phyloP scores from a whole-genome alignment of 2,113 vertebrate genomes.

The Dasypus novemcinctus region DNA sequence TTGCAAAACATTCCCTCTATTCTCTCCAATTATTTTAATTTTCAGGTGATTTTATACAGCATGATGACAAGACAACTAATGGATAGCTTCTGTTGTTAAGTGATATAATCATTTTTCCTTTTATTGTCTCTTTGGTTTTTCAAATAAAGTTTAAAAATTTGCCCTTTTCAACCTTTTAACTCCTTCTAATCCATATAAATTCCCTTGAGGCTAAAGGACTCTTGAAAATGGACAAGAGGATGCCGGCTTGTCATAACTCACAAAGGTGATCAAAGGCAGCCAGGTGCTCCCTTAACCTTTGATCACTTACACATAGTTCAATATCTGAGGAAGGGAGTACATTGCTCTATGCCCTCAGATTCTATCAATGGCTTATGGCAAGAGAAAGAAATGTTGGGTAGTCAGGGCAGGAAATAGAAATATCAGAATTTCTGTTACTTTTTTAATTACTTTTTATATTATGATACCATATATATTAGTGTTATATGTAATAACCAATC shows the following conservation, averaged over 20 bases:
- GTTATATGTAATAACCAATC: not conserved
- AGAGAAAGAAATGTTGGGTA: conserved; percentile 52
- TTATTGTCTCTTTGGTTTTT: conserved; percentile 56
- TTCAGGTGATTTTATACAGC: not conserved
- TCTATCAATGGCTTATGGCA: conserved; percentile 62
- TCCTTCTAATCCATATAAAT: conserved; percentile 72
- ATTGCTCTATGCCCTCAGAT: conserved; percentile 64
- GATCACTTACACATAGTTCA: conserved; percentile 66
- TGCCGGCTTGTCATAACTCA: conserved; percentile 73
- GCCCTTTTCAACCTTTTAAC: conserved; percentile 60
- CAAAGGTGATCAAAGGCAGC: conserved; percentile 74
- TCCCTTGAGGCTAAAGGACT: conserved; percentile 47
- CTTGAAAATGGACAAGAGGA: conserved; percentile 69
- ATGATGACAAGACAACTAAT: not conserved
- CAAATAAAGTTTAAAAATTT: conserved; percentile 60
- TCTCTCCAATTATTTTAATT: not conserved
- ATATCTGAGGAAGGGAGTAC: conserved; percentile 61
- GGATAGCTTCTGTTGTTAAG: not conserved
- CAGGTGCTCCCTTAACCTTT: conserved; percentile 70
- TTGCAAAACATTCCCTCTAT: not conserved
- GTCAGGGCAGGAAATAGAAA: conserved; percentile 52
- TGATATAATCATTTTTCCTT: not conserved
- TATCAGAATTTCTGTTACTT: not conserved
- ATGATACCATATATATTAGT: not conserved
- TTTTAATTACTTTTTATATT: not conserved